Evolutionary conservation across 2,888 invertebrate species (phyloP).

Genomic region (Lepetodrilus schrolli): DNA sequence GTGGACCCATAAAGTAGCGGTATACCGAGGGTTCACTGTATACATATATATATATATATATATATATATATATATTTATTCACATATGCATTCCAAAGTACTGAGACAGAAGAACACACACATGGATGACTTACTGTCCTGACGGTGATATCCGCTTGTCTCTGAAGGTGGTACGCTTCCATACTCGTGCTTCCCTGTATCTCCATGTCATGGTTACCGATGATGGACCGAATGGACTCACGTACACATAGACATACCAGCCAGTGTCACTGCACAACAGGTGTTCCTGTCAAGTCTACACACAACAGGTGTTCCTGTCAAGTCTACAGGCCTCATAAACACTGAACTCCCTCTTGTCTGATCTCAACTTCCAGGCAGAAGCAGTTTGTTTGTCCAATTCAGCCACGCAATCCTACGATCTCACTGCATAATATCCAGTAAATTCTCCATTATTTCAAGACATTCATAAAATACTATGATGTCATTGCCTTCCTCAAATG

Average conservation of each 20-base stretch:
- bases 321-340: neutral
- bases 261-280: neutral
- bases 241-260: neutral
- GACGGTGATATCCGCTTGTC: neutral
- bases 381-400: no score
- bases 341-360: neutral
- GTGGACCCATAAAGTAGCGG: no score
- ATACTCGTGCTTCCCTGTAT: slow-evolving; percentile 8
- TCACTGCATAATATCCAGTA: no score
- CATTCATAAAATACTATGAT: no score
- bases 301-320: neutral
- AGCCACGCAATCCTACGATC: no score
- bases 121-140: neutral
- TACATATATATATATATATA: no score
- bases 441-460: no score
- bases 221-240: no score
- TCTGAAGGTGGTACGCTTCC: neutral
- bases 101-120: neutral
- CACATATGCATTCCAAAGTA: neutral
- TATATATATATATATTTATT: no score
- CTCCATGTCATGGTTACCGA: slow-evolving; percentile 21
- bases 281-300: neutral
- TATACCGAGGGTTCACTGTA: no score
- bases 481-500: no score
- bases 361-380: neutral